phyloP scores from a whole-genome alignment of 2,113 vertebrate genomes.

The Montifringilla adamsi region DNA sequence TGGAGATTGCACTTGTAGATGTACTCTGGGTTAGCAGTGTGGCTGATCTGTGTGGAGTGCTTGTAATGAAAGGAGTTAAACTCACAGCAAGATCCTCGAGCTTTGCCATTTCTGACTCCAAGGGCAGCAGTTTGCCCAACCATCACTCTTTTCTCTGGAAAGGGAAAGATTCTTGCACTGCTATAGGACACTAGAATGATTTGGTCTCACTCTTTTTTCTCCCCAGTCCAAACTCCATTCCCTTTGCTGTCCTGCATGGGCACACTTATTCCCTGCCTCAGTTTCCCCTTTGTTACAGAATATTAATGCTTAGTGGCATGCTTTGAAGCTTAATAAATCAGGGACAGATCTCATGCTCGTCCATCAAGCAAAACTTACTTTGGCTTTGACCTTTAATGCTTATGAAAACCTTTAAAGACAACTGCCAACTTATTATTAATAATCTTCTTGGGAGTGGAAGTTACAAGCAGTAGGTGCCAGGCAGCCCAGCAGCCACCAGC shows the following conservation, averaged over 20 bases:
- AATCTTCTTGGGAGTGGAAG: not conserved
- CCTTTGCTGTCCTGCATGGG: not conserved
- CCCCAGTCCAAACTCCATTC: not conserved
- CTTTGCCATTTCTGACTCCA: accelerated
- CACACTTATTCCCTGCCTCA: not conserved
- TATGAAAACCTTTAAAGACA: not conserved
- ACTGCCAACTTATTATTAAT: conserved; percentile 23
- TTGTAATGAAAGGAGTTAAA: not conserved
- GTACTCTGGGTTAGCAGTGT: not conserved
- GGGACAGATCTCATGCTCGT: not conserved
- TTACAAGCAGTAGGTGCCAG: not conserved
- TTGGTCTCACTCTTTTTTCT: not conserved
- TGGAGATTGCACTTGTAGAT: accelerated
- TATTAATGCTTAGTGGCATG: not conserved
- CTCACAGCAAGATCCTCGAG: not conserved
- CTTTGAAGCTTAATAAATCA: not conserved
- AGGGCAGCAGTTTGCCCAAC: not conserved
- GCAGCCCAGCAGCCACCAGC: conserved; percentile 22
- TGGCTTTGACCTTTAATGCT: conserved; percentile 32
- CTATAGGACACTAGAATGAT: not conserved
- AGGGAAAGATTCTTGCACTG: not conserved
- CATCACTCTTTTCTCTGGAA: not conserved
- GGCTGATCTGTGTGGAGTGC: not conserved
- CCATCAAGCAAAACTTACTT: not conserved
- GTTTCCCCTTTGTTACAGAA: not conserved